Conservation (phyloP, 2,888 invertebrate genomes). For the Schizaphis graminum region DNA sequence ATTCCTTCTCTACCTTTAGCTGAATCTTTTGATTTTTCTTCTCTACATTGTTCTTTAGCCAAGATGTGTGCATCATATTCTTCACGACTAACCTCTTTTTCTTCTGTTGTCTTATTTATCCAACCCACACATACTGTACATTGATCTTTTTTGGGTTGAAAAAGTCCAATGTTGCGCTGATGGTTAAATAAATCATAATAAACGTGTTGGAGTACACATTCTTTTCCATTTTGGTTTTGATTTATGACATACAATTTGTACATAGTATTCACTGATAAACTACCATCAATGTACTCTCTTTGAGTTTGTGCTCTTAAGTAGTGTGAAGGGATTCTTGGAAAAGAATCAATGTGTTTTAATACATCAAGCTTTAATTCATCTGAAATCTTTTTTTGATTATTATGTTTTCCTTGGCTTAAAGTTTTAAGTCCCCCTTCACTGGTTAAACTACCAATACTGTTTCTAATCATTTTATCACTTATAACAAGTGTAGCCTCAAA, state of each 20-base stretch:
- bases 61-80: neutral
- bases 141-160: constrained; percentile 19
- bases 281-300: constrained; percentile 67
- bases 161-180: constrained; percentile 19
- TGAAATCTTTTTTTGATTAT: constrained; percentile 50
- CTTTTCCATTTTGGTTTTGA: constrained; percentile 42
- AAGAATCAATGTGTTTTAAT: constrained; percentile 67
- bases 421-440: neutral
- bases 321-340: constrained; percentile 66
- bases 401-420: constrained; percentile 64
- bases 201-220: neutral
- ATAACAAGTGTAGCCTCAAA: constrained; percentile 9
- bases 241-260: constrained; percentile 1
- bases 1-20: neutral
- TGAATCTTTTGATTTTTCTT: constrained; percentile 68
- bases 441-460: neutral
- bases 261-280: constrained; percentile 16
- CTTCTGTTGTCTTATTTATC: neutral
- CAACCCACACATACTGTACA: neutral
- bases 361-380: constrained; percentile 4
- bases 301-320: constrained; percentile 65
- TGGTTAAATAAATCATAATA: neutral
- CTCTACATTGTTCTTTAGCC: constrained; percentile 66
- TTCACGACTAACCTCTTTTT: neutral
- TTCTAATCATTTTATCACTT: constrained; percentile 12